Evolutionary conservation across 1,140 invertebrate genomes (phyloP), one percentile per base, ranked within the genome.

Genomic region (Elymnias hypermnestra): DNA sequence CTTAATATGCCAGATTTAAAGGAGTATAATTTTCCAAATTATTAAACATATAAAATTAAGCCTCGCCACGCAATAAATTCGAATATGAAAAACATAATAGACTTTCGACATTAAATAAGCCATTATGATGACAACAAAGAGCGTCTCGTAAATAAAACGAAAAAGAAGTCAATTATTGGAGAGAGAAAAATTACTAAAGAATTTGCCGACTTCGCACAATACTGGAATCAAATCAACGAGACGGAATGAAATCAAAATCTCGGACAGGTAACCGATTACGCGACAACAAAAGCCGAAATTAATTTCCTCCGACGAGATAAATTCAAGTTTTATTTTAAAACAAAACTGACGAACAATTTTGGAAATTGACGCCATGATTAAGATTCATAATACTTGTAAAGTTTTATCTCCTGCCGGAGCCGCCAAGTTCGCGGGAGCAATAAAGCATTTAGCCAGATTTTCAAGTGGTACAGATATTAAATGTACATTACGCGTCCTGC

Each of bases 401-500:
- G 72, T 82, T 82, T 78, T 76, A 77, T 81, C 75, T 79, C 56
- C 33, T 57, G 62, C 62, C 53, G 54, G 50, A 56, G 58, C 46
- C 46, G 59, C 40, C 63, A 67, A 67, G 62, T 77, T 74, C 62
- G 52, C 49, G 56, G 39, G 62, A 70, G 76, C 72, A 76, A 81
- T 81, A 78, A 78, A 82, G 71, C 71, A 78, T 78, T 82, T 78
- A 75, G 74, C 71, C 69, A 72, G 74, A 78, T 78, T 81, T 81
- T 76, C 65, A 68, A 75, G 72, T 74, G 63, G 64, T 68, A 50
- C 45, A 53, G 72, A 69, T 72, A 78, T 81, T 78, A 76, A 81
- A 81, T 72, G 68, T 74, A 69, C 72, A 76, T 81, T 81, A 76
- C 63, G 61, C 57, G 59, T 63, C 52, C 56, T 54, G 66, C 61